A percentile compares a stretch with the other conserved stretches of the same genome.
Conservation (phyloP, 1,140 invertebrate genomes). For the Drosophila gunungcola region DNA sequence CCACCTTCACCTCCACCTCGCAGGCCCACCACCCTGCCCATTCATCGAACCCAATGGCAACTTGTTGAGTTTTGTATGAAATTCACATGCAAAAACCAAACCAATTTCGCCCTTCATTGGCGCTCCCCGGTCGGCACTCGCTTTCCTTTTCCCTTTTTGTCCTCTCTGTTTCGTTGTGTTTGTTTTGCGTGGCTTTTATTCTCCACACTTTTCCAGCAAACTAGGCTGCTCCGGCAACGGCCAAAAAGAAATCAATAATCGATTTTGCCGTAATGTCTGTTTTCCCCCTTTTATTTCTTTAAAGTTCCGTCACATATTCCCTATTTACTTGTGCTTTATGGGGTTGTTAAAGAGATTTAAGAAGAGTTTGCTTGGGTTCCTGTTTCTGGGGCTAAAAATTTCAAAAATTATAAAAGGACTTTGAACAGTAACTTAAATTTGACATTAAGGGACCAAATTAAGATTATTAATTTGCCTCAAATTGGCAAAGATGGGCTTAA, state of each 20-base stretch:
- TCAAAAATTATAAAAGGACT: background rate
- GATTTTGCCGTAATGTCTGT: slow-evolving; percentile 40
- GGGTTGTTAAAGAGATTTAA: slow-evolving; percentile 4
- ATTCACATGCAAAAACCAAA: slow-evolving; percentile 64
- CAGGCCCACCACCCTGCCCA: slow-evolving; percentile 12
- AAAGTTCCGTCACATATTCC: slow-evolving; percentile 13
- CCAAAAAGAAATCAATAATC: slow-evolving; percentile 60
- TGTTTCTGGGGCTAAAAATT: background rate
- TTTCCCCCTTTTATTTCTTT: slow-evolving; percentile 18
- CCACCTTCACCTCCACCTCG: background rate
- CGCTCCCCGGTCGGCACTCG: slow-evolving; percentile 33
- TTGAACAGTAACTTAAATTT: background rate
- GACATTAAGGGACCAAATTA: background rate
- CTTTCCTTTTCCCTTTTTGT: slow-evolving; percentile 22
- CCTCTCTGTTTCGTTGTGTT: slow-evolving; percentile 38
- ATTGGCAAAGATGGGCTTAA: no score
- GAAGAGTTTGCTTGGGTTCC: background rate
- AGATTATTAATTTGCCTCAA: no score
- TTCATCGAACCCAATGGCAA: slow-evolving; percentile 62
- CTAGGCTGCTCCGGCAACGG: slow-evolving; percentile 36
- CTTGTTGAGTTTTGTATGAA: slow-evolving; percentile 62
- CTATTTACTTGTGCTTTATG: background rate
- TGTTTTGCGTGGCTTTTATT: slow-evolving; percentile 46
- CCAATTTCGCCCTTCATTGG: slow-evolving; percentile 63
- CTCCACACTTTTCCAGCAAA: slow-evolving; percentile 19